phyloP scores from a whole-genome alignment of 2,888 invertebrate genomes.

The Harpalus rufipes region DNA sequence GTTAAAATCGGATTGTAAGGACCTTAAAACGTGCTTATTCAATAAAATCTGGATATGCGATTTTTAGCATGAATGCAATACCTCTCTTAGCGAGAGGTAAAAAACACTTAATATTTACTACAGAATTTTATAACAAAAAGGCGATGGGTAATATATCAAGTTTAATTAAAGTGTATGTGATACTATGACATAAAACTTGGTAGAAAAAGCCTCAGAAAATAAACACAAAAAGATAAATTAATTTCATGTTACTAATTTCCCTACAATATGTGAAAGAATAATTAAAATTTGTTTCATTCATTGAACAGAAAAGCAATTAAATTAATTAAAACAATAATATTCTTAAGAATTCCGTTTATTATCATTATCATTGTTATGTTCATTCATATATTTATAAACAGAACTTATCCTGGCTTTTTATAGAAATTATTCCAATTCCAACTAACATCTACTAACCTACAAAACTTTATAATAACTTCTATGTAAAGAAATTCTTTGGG shows the following conservation, averaged over 20 bases:
- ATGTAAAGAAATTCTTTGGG: slow-evolving; percentile 24
- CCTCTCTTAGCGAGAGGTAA: too few relatives aligned
- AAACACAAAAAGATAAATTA: neutral
- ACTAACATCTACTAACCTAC: neutral
- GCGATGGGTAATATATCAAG: too few relatives aligned
- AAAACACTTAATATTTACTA: too few relatives aligned
- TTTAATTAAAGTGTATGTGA: too few relatives aligned
- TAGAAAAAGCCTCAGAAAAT: neutral
- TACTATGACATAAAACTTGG: too few relatives aligned
- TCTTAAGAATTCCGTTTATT: neutral
- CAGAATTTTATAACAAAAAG: too few relatives aligned
- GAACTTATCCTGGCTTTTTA: neutral
- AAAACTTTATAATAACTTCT: neutral
- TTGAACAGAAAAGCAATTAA: neutral
- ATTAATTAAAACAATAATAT: neutral
- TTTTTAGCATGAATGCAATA: too few relatives aligned
- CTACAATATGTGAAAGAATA: neutral
- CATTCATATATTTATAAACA: slow-evolving; percentile 19
- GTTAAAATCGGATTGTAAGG: too few relatives aligned
- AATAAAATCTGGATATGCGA: too few relatives aligned
- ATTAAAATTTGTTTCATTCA: neutral
- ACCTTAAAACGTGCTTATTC: too few relatives aligned
- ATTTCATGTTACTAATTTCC: neutral
- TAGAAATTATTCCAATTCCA: too few relatives aligned
- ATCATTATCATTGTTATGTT: neutral